A percentile compares a stretch with the other conserved stretches of the same genome.
phyloP scores from a whole-genome alignment of 2,113 vertebrate genomes.

The Paraplagusia blochii region DNA sequence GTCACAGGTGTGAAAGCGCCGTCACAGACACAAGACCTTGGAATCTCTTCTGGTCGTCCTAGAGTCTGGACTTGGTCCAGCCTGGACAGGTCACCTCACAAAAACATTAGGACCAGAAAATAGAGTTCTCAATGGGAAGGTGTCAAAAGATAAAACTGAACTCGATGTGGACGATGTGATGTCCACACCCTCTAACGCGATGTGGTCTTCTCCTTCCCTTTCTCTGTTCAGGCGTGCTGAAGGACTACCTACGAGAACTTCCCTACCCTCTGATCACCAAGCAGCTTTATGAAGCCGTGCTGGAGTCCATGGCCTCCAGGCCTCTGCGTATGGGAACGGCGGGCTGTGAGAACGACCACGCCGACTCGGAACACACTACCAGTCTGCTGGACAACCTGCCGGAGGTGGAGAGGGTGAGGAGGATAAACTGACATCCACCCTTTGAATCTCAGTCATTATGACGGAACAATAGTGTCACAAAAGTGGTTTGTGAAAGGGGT shows the following conservation, averaged over 20 bases:
- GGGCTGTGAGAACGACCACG: constrained; percentile 86
- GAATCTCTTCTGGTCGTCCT: constrained; percentile 6
- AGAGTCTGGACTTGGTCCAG: constrained; percentile 24
- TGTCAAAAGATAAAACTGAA: too few species aligned
- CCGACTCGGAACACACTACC: constrained; percentile 83
- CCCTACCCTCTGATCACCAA: constrained; percentile 93
- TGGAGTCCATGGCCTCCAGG: constrained; percentile 85
- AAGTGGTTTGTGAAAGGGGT: constrained; percentile 13
- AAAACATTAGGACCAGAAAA: constrained; percentile 32
- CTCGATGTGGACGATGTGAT: not conserved
- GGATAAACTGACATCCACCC: not conserved
- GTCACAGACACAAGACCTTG: constrained; percentile 9
- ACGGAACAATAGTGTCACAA: not conserved
- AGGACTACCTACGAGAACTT: constrained; percentile 95
- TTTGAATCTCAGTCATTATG: not conserved
- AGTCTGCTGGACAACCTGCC: constrained; percentile 87
- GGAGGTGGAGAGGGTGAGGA: constrained; percentile 88
- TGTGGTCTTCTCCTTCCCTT: not conserved
- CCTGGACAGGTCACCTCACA: constrained; percentile 19
- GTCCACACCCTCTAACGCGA: not conserved
- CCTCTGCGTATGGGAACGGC: constrained; percentile 84
- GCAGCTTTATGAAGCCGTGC: constrained; percentile 88
- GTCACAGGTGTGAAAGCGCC: constrained; percentile 55
- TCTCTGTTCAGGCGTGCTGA: constrained; percentile 83
- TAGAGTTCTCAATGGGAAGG: not conserved